Base-by-base conservation (phyloP, 2,797 vertebrate genomes). In the Gambusia yucatana region DNA sequence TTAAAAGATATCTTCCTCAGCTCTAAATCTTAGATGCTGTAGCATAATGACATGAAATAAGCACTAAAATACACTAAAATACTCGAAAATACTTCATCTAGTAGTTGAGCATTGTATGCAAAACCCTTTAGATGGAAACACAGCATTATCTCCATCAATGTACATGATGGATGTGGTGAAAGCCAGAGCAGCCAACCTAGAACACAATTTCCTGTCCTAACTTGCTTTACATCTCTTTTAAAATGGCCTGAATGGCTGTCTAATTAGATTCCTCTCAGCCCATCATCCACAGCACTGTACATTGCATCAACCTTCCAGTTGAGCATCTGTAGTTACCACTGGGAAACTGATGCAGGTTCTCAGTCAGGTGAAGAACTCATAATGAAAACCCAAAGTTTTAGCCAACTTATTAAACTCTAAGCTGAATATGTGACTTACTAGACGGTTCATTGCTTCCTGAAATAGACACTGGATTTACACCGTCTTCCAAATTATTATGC, bases 231-330 rank as follows among this genome's bases (percentile, higher is more conserved):
- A 59, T 25, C 11, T n/a, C 36, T 33, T 30, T 75, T 75, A 33
- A 81, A 83, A 65, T 69, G 57, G 61, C 52, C 61, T 81, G 41
- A 67, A 14, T 39, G 43, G 46, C 41, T 46, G 71, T 84, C 10
- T 84, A 85, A 89, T 83, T 84, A 44, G 65, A 69, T 69, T 75
- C 82, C 61, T 43, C 75, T 72, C 82, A 10, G 14, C 73, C 59
- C 76, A 76, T 89, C 78, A 89, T 73, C 78, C 73, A n/a, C 74
- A 84, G 65, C 39, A 22, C 8, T 65, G 36, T 57, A 77, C 73
- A 72, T 72, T 73, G 39, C 50, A 88, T 82, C 77, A 86, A 85
- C 89, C 77, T 76, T 22, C 59, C 80, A 79, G 50, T 74, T 77
- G 77, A 81, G 67, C 55, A 9, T 73, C 11, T 16, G 76, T 57